Evolutionary conservation across 2,888 invertebrate species (phyloP), one percentile per base, ranked within the genome.

Genomic region (Hypomecis punctinalis): DNA sequence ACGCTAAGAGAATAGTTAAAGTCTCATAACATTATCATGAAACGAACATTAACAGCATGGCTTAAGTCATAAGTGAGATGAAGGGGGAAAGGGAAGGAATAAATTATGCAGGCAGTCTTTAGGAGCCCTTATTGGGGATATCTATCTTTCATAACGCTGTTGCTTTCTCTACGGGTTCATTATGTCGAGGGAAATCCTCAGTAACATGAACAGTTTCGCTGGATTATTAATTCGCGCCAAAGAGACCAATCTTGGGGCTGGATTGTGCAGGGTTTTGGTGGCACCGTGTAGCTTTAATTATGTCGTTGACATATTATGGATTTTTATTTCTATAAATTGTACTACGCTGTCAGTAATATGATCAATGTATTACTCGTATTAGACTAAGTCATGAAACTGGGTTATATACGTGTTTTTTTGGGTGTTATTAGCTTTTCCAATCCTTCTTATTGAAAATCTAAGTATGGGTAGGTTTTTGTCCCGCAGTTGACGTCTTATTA

Each of bases 1-100:
- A 76, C 86, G 85, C 90, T 91, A 91, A 91, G 91, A 89, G 90
- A 91, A 91, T 91, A 90, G 90, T 92, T 91, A 91, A 91, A 91
- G 86, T 89, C 90, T 90, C 91, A 83, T 90, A 86, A 89, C 87
- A 91, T 92, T 92, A 84, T 86, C 92, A 91, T 92, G 91, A 91
- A 91, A 83, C 81, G 87, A 84, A 87, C 91, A 91, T 92, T 91
- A 91, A 83, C 81, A 78, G 74, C 61, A 67, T 80, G 87, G 82
- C 70, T 58, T 71, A 82, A 85, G 77, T 80, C 64, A 81, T 43
- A 76, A 72, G 84, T 84, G 82, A 72, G 37, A 63, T 64, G 63
- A 66, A 47, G 59, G 55, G 54, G 37, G 53, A 42, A 42, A 46
- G 56, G 48, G 46, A 47, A 52, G 45, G 53, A 46, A 60, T 66